Evolutionary conservation across 2,888 invertebrate species (phyloP), one percentile per base, ranked within the genome.

Genomic region (Sphaerophoria rueppellii): DNA sequence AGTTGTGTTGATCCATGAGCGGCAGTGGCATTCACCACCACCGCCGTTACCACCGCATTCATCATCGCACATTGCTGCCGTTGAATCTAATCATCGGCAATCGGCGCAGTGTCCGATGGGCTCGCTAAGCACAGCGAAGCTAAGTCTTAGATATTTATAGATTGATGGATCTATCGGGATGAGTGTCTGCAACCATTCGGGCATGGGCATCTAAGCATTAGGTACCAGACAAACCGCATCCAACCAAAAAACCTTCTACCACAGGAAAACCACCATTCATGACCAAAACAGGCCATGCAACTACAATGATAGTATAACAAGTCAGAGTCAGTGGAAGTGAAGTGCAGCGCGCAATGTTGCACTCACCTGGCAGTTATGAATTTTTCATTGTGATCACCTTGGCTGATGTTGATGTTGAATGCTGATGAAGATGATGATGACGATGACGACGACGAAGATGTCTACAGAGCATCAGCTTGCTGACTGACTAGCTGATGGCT

Each of bases 1-100:
- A 80, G 79, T 80, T 85, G 80, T 85, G 80, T 85, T 76, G 61
- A 76, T 76, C 83, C 72, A 80, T 80, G 76, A 72, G 72, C 73
- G 58, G 76, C 81, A 75, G 80, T 72, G 24, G 24, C 24, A 24
- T 1, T 24, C 24, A 24, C 24, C 24, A 24, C 24, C 24, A 2
- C 24, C 24, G 24, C 24, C 24, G 24, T 81, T 76, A 70, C 75
- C 63, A 58, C 43, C 72, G 76, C 85, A 80, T 80, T 80, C 80
- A 83, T 83, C 83, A 83, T 76, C 74, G 70, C 65, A 65, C 65
- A 24, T 24, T 65, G 37, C 35, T 63, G 63, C 35, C 14, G 63
- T 35, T 52, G 65, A 70, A 70, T 75, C 79, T 43, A 43, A 73
- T 72, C 77, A 35, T 54, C 60, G 12, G 61, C 34, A 73, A 72